These are phyloP conservation scores for Chaenocephalus aceratus DNA, from an alignment of 2,113 vertebrate genomes.

Conservation along the genomic window DNA sequence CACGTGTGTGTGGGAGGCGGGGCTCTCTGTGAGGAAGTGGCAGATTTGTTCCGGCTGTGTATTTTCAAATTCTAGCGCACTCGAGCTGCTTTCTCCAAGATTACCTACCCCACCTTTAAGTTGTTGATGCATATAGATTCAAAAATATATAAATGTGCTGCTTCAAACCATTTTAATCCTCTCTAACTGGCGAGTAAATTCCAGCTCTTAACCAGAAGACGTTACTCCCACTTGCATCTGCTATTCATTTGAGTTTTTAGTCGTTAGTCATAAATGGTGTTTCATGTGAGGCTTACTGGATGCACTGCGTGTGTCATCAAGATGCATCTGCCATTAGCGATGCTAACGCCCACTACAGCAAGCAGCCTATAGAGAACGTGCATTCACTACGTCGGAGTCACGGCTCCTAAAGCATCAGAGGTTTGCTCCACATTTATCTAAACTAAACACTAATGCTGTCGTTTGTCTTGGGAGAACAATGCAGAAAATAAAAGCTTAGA, in stretches of 20 bases:
- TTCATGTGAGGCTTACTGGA: neutral
- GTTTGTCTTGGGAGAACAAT: constrained; percentile 6
- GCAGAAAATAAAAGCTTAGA: constrained; percentile 15
- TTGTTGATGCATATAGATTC: too few species aligned
- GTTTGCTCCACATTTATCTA: constrained; percentile 23
- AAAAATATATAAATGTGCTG: neutral
- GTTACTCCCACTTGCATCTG: constrained; percentile 16
- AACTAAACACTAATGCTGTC: neutral
- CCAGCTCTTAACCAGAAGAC: neutral
- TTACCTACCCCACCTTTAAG: too few species aligned
- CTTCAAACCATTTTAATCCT: neutral
- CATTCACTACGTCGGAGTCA: constrained; percentile 2
- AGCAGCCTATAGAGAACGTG: neutral
- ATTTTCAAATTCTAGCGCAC: too few species aligned
- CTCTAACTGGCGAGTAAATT: neutral
- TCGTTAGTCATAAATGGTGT: constrained; percentile 25
- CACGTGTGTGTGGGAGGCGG: too few species aligned
- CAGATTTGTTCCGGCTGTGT: too few species aligned
- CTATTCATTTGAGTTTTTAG: constrained; percentile 22
- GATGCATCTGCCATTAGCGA: constrained; percentile 22
- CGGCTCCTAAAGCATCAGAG: constrained; percentile 2
- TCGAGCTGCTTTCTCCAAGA: too few species aligned
- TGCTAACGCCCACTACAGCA: constrained; percentile 4
- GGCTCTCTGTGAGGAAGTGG: too few species aligned
- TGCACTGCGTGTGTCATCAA: constrained; percentile 1